Conservation (phyloP, 2,888 invertebrate species). For the Tiphia femorata region DNA sequence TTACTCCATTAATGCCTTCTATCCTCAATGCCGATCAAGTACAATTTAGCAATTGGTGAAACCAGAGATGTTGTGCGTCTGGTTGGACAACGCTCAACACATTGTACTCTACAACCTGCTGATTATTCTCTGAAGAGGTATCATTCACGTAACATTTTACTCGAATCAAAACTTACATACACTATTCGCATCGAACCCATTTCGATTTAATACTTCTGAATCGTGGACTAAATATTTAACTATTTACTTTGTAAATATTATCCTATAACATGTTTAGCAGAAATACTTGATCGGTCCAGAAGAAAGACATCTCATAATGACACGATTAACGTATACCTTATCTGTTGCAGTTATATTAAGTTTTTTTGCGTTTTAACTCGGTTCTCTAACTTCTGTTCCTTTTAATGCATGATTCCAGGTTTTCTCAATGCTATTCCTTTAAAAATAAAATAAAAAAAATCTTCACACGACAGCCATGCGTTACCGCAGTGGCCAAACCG, state of each 20-base stretch:
- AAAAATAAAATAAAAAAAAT: too few species aligned
- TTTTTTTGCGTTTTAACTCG: constrained; percentile 35
- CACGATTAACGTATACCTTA: constrained; percentile 32
- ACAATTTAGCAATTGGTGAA: background rate
- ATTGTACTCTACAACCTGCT: too few species aligned
- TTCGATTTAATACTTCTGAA: too few species aligned
- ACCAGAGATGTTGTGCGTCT: too few species aligned
- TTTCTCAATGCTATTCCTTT: constrained; percentile 52
- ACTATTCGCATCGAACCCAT: too few species aligned
- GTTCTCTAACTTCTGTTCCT: constrained; percentile 29
- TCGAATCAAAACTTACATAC: too few species aligned
- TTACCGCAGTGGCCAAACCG: constrained; percentile 39
- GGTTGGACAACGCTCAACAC: too few species aligned
- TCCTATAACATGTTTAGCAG: too few species aligned
- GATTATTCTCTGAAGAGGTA: too few species aligned
- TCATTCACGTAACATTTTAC: too few species aligned
- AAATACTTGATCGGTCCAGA: constrained; percentile 7
- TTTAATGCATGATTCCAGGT: constrained; percentile 67
- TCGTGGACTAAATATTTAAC: too few species aligned
- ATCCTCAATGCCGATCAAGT: constrained; percentile 1
- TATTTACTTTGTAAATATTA: too few species aligned
- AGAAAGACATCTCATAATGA: background rate
- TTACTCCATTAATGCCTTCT: background rate
- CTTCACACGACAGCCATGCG: constrained; percentile 34
- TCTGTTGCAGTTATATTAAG: constrained; percentile 45